A percentile compares a stretch with the other conserved stretches of the same genome.
Conservation (phyloP, 2,113 vertebrate genomes). For the Lucifuga dentata region DNA sequence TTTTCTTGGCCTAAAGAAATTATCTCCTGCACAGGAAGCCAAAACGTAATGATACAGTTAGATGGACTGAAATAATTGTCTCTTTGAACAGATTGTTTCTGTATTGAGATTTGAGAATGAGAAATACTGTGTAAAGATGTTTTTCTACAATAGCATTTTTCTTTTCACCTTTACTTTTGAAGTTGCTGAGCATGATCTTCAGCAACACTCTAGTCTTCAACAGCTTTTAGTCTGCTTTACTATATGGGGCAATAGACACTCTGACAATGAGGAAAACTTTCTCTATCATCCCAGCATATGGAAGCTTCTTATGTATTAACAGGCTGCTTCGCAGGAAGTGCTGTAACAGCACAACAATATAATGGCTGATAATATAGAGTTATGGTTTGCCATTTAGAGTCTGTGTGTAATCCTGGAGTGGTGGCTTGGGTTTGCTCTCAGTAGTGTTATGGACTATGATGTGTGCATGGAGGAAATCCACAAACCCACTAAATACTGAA, state of each 20-base stretch:
- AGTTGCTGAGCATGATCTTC: constrained; percentile 46
- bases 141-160: not conserved
- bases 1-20: constrained; percentile 10
- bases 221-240: constrained; percentile 32
- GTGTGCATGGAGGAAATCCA: not conserved
- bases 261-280: constrained; percentile 19
- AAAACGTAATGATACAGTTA: constrained; percentile 7
- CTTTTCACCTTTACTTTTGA: too few species aligned
- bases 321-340: constrained; percentile 45
- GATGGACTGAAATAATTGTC: not conserved
- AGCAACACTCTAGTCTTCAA: constrained; percentile 32
- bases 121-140: not conserved
- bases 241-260: constrained; percentile 10
- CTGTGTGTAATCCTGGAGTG: constrained; percentile 18
- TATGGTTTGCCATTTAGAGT: constrained; percentile 2
- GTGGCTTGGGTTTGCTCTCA: constrained; percentile 10
- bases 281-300: constrained; percentile 13
- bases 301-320: constrained; percentile 28
- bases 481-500: constrained; percentile 6
- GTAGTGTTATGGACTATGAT: constrained; percentile 35
- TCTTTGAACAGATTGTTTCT: not conserved
- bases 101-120: not conserved
- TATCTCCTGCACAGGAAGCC: constrained; percentile 13
- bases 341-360: constrained; percentile 29
- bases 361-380: constrained; percentile 47